These are phyloP conservation scores for Cephalopholis sonnerati DNA, from an alignment of 2,113 vertebrate species.

Conservation along the genomic window DNA sequence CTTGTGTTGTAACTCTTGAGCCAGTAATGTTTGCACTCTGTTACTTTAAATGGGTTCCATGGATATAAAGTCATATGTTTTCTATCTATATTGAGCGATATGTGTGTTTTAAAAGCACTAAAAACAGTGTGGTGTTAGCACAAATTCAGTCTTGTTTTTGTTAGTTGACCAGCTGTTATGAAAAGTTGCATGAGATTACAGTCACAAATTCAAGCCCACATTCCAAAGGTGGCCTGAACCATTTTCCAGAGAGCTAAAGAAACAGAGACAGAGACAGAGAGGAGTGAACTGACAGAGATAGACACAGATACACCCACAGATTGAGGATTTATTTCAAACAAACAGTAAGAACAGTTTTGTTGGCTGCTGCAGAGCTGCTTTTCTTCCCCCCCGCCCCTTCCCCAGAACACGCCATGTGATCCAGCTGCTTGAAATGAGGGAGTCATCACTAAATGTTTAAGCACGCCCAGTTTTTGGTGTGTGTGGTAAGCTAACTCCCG, in stretches of 20 bases:
- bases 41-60: background rate
- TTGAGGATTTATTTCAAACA: slow-evolving; percentile 13
- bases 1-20: background rate
- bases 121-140: background rate
- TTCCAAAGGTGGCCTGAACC: background rate
- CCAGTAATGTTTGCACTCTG: background rate
- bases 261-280: background rate
- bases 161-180: background rate
- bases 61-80: background rate
- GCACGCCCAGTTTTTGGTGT: slow-evolving; percentile 67
- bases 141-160: background rate
- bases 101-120: background rate
- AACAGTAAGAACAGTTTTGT: slow-evolving; percentile 14
- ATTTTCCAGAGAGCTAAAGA: background rate
- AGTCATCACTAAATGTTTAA: slow-evolving; percentile 80
- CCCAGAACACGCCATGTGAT: slow-evolving; percentile 47
- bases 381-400: background rate
- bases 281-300: background rate
- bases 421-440: slow-evolving; percentile 51
- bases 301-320: background rate
- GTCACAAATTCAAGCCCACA: background rate
- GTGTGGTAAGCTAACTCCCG: slow-evolving; percentile 73
- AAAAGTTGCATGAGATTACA: background rate
- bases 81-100: background rate
- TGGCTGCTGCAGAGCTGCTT: slow-evolving; percentile 9